Evolutionary conservation across 1,140 invertebrate species (phyloP).

Genomic region (Amphibalanus amphitrite): DNA sequence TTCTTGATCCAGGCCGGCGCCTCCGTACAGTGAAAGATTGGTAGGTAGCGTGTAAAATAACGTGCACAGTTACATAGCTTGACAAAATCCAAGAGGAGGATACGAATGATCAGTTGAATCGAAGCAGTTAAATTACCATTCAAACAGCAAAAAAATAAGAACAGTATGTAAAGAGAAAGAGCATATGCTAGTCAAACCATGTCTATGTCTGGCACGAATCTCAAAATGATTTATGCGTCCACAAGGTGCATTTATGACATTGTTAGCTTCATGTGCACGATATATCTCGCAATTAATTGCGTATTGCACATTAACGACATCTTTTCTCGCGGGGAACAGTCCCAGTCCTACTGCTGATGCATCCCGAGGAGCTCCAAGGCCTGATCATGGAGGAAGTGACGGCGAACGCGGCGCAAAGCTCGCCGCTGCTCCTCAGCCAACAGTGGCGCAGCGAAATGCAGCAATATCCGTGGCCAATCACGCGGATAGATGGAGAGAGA

Average conservation of each 20-base stretch:
- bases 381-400: not conserved
- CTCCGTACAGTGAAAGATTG: slow-evolving; percentile 62
- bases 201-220: too few species aligned
- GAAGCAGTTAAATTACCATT: too few species aligned
- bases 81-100: slow-evolving; percentile 9
- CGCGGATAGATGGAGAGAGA: too few species aligned
- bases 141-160: not conserved
- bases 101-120: not conserved
- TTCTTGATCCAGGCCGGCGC: slow-evolving; percentile 63
- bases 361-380: not conserved
- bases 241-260: not conserved
- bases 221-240: too few species aligned
- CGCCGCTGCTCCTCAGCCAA: too few species aligned
- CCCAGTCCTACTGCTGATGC: not conserved
- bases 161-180: too few species aligned
- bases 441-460: too few species aligned
- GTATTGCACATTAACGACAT: not conserved
- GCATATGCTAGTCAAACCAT: too few species aligned
- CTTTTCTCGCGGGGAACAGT: not conserved
- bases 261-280: too few species aligned
- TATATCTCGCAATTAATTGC: not conserved
- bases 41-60: too few species aligned
- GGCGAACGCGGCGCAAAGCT: not conserved
- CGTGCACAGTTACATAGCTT: slow-evolving; percentile 38
- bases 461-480: too few species aligned